Conservation (phyloP, 2,797 vertebrate genomes). For the Pangasius macronema region DNA sequence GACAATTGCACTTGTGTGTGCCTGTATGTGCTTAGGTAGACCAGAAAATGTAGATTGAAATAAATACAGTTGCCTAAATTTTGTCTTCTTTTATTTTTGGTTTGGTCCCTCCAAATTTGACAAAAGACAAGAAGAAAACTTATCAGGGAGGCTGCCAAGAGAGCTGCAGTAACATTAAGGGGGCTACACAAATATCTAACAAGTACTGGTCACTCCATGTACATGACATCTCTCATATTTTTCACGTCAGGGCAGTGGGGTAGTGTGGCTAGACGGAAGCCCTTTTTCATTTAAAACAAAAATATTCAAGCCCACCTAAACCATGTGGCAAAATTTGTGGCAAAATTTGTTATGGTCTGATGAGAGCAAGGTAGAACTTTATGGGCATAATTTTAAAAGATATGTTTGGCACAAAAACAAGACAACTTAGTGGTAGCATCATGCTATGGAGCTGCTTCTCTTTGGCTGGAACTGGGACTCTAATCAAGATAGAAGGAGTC, state of each 20-base stretch:
- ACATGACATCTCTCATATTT: background rate
- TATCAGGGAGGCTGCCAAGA: background rate
- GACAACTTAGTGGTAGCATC: background rate
- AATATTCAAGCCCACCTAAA: background rate
- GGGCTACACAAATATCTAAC: background rate
- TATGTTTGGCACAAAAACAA: background rate
- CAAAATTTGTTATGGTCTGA: background rate
- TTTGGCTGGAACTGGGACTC: background rate
- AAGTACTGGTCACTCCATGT: background rate
- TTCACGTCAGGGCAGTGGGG: background rate
- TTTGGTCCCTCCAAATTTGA: background rate
- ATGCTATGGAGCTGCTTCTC: background rate
- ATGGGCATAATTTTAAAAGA: background rate
- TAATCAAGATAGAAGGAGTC: background rate
- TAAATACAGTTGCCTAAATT: background rate
- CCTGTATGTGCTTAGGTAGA: background rate
- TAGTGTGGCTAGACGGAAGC: background rate
- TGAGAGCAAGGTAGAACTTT: background rate
- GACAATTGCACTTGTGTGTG: background rate
- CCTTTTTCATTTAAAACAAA: background rate
- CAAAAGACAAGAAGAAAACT: background rate
- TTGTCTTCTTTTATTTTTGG: background rate
- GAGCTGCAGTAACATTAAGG: background rate
- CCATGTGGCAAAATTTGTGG: background rate
- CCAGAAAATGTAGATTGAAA: background rate